A percentile compares a stretch with the other conserved stretches of the same genome.
Conservation (phyloP, 1,140 invertebrate species). For the Zaprionus nigranus region DNA sequence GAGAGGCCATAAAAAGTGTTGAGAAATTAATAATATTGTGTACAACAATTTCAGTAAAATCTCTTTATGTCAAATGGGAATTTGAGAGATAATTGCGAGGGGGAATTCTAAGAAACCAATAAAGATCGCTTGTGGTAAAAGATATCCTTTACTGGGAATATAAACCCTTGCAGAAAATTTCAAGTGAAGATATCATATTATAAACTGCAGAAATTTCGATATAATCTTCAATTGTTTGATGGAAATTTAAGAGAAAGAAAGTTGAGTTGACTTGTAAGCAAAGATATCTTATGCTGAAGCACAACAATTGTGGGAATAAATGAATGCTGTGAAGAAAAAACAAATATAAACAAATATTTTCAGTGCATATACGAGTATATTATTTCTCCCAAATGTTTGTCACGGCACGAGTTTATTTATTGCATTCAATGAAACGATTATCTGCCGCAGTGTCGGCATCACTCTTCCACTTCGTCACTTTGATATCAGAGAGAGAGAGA, state of each 20-base stretch:
- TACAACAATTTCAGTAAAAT: not conserved
- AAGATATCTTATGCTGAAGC: too few relatives aligned
- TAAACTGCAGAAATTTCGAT: not conserved
- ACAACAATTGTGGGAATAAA: too few relatives aligned
- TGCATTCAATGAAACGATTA: not conserved
- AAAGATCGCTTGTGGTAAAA: not conserved
- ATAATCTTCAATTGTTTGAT: not conserved
- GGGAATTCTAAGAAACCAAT: not conserved
- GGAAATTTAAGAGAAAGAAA: not conserved
- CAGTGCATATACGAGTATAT: not conserved
- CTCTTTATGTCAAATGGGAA: not conserved
- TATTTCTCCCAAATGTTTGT: not conserved
- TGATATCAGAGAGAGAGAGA: not conserved
- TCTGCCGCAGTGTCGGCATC: not conserved
- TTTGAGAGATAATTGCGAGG: not conserved
- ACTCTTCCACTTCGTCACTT: not conserved
- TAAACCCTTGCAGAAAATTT: not conserved
- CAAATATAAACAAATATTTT: not conserved
- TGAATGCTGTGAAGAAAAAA: too few relatives aligned
- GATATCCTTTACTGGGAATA: not conserved
- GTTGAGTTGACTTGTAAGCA: too few relatives aligned
- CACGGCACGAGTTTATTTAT: not conserved
- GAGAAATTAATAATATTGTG: constrained; percentile 16
- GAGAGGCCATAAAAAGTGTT: constrained; percentile 19
- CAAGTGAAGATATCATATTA: not conserved